These are phyloP conservation scores for Amphiduros pacificus DNA, from an alignment of 2,888 invertebrate species.

Conservation along the genomic window DNA sequence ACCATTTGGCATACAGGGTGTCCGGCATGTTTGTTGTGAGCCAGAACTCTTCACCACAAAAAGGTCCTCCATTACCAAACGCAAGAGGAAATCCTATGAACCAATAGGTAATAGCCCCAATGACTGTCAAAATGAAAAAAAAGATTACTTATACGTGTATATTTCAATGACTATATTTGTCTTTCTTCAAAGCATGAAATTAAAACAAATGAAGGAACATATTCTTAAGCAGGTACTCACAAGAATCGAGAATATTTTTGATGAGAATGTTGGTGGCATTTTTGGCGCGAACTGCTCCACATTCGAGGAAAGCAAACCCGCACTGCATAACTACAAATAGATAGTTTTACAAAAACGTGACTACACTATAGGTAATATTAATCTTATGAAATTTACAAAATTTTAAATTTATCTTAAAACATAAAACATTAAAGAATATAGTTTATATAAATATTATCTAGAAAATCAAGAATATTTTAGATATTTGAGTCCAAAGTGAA, in stretches of 20 bases:
- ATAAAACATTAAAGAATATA: too few relatives aligned
- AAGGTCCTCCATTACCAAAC: slow-evolving; percentile 49
- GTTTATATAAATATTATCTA: too few relatives aligned
- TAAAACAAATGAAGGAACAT: too few relatives aligned
- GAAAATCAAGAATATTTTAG: too few relatives aligned
- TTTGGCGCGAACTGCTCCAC: slow-evolving; percentile 61
- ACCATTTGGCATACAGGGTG: slow-evolving; percentile 50
- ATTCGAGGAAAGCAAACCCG: slow-evolving; percentile 64
- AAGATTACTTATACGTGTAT: neutral
- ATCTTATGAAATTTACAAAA: too few relatives aligned
- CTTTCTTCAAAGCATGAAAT: too few relatives aligned
- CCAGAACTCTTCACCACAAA: slow-evolving; percentile 57
- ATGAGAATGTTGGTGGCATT: slow-evolving; percentile 63
- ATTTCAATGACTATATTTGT: too few relatives aligned
- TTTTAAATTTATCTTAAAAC: too few relatives aligned
- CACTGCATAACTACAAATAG: slow-evolving; percentile 63
- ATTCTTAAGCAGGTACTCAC: too few relatives aligned
- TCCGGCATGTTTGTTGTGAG: slow-evolving; percentile 54
- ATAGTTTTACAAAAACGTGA: too few relatives aligned
- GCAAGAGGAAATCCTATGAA: slow-evolving; percentile 62
- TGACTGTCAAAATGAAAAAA: slow-evolving; percentile 35
- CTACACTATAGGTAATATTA: too few relatives aligned
- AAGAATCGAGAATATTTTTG: slow-evolving; percentile 63
- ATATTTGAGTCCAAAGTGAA: too few relatives aligned
- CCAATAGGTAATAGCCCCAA: slow-evolving; percentile 60